Conservation (phyloP, 2,888 invertebrate species). For the Achlya flavicornis region DNA sequence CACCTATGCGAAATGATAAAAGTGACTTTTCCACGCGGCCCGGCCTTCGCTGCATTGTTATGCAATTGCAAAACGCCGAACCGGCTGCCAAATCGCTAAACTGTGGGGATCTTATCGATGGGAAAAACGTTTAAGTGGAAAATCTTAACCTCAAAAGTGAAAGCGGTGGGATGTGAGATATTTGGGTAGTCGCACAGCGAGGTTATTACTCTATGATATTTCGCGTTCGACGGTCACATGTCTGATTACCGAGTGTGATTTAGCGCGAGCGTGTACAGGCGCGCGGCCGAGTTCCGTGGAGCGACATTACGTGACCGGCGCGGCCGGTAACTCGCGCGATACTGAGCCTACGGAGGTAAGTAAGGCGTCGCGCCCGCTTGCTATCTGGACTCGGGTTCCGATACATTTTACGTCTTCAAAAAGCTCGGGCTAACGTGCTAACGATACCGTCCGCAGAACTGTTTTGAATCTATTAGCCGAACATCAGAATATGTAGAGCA, state of each 20-base stretch:
- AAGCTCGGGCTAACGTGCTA: slow-evolving; percentile 51
- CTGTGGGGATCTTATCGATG: slow-evolving; percentile 50
- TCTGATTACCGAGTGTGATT: slow-evolving; percentile 61
- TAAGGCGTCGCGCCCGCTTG: slow-evolving; percentile 26
- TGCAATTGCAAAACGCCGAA: slow-evolving; percentile 69
- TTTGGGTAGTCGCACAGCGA: slow-evolving; percentile 28
- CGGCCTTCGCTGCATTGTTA: slow-evolving; percentile 77
- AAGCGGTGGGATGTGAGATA: slow-evolving; percentile 41
- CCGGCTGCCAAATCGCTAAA: slow-evolving; percentile 63
- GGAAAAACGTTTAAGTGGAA: slow-evolving; percentile 62
- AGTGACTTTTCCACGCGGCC: slow-evolving; percentile 71
- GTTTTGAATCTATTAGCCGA: not conserved
- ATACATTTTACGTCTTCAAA: slow-evolving; percentile 61
- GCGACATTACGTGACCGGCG: slow-evolving; percentile 63
- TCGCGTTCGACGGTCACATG: slow-evolving; percentile 59
- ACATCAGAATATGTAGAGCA: not conserved
- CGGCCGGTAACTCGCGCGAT: slow-evolving; percentile 67
- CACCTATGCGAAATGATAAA: slow-evolving; percentile 55
- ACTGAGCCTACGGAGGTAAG: slow-evolving; percentile 52
- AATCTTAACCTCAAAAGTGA: slow-evolving; percentile 63
- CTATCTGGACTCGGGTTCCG: slow-evolving; percentile 54
- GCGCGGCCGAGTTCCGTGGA: slow-evolving; percentile 48
- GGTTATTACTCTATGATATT: slow-evolving; percentile 62
- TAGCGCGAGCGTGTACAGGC: slow-evolving; percentile 65
- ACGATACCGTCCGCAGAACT: slow-evolving; percentile 35